Percentiles rank a stretch among this genome's conserved stretches.
These are phyloP conservation scores for Ophonus ardosiacus DNA, from an alignment of 2,888 invertebrate species.

Conservation along the genomic window DNA sequence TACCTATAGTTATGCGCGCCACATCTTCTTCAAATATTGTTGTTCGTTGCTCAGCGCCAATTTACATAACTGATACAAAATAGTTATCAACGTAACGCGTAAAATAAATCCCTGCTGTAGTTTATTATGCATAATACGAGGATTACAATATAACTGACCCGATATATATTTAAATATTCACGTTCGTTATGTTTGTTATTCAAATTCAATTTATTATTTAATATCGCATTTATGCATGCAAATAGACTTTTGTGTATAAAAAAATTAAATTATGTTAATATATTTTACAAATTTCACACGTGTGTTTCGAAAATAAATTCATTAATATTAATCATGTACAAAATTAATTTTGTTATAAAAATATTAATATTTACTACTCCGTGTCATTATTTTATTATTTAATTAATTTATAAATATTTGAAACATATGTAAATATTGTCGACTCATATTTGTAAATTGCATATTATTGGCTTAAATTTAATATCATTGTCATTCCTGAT, in stretches of 20 bases:
- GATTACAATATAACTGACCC: not conserved
- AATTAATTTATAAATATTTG: not conserved
- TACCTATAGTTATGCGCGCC: slow-evolving; percentile 29
- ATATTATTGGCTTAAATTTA: no score
- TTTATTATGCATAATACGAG: not conserved
- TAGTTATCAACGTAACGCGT: not conserved
- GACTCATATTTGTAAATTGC: no score
- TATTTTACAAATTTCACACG: slow-evolving; percentile 22
- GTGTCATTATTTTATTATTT: not conserved
- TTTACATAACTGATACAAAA: slow-evolving; percentile 29
- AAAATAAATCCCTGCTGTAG: not conserved
- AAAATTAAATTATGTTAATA: slow-evolving; percentile 1
- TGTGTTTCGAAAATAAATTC: slow-evolving; percentile 2
- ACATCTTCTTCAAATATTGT: slow-evolving; percentile 21
- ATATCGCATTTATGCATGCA: not conserved
- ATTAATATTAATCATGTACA: not conserved
- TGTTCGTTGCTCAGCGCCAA: not conserved
- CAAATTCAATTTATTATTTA: not conserved
- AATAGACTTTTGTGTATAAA: not conserved
- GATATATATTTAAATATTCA: not conserved
- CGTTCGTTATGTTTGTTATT: not conserved
- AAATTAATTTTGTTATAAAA: not conserved
- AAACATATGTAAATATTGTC: no score
- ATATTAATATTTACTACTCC: not conserved
- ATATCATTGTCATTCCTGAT: no score